Conservation (phyloP, 2,888 invertebrate genomes). For the Pomacea canaliculata region DNA sequence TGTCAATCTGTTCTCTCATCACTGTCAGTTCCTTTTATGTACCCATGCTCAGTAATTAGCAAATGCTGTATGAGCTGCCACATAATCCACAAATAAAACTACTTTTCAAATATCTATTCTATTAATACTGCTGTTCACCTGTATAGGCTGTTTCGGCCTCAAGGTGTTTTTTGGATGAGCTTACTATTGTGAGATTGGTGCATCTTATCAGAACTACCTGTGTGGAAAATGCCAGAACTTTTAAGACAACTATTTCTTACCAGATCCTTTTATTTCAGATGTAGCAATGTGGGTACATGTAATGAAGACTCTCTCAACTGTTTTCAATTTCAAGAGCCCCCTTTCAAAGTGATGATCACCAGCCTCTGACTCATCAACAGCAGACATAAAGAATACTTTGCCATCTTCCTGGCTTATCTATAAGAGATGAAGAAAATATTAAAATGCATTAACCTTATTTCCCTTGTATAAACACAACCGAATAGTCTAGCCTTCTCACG, state of each 20-base stretch:
- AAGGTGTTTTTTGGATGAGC: no score
- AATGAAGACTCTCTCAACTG: constrained; percentile 37
- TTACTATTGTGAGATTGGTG: no score
- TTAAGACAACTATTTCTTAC: constrained; percentile 11
- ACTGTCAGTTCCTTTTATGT: no score
- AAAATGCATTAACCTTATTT: background rate
- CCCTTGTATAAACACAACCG: background rate
- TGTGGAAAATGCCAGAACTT: no score
- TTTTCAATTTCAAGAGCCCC: constrained; percentile 32
- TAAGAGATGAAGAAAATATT: constrained; percentile 11
- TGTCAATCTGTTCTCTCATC: no score
- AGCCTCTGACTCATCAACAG: background rate
- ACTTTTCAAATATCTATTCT: no score
- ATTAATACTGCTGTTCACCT: no score
- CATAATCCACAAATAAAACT: no score
- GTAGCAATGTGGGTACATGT: constrained; percentile 33
- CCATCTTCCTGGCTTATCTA: constrained; percentile 35
- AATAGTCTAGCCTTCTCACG: background rate
- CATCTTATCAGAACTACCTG: no score
- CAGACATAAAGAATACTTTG: constrained; percentile 36
- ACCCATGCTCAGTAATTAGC: no score
- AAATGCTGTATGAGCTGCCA: no score
- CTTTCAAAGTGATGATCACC: background rate
- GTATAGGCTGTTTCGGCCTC: no score
- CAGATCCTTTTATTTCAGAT: constrained; percentile 20